These are phyloP conservation scores for Melipona quadrifasciata DNA, from an alignment of 1,140 invertebrate genomes.

Conservation along the genomic window DNA sequence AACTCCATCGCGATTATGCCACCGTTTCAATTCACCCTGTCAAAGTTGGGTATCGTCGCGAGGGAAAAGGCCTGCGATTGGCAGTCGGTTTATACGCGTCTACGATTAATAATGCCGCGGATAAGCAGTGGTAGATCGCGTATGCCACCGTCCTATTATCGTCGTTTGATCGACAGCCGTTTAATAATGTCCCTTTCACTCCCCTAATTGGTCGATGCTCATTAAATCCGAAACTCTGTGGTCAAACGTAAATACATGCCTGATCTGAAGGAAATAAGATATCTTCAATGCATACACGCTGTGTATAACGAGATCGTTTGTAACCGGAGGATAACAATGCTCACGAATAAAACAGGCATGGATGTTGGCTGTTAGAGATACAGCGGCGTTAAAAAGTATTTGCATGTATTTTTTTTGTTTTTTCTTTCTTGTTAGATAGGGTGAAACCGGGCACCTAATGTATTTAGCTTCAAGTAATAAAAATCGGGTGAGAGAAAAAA, in stretches of 20 bases:
- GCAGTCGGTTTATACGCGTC: conserved; percentile 10
- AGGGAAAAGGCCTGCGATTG: conserved; percentile 15
- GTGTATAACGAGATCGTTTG: too few species aligned
- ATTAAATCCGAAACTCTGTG: conserved; percentile 4
- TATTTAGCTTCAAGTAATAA: too few species aligned
- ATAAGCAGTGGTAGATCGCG: background rate
- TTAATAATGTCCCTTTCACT: conserved; percentile 14
- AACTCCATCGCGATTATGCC: background rate
- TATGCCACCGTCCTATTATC: background rate
- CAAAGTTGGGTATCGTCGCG: background rate
- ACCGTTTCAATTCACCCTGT: background rate
- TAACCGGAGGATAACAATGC: too few species aligned
- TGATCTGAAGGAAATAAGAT: background rate
- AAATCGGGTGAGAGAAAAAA: too few species aligned
- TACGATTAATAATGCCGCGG: background rate
- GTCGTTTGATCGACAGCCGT: conserved; percentile 3
- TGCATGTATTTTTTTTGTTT: too few species aligned
- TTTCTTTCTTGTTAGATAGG: too few species aligned
- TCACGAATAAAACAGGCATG: too few species aligned
- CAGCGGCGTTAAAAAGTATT: too few species aligned
- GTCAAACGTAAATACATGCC: background rate
- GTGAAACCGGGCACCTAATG: too few species aligned
- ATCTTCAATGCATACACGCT: too few species aligned
- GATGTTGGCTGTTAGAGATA: too few species aligned
- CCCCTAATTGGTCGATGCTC: background rate